These are phyloP conservation scores for Colletes collaris DNA, from an alignment of 2,888 invertebrate genomes.

Conservation along the genomic window DNA sequence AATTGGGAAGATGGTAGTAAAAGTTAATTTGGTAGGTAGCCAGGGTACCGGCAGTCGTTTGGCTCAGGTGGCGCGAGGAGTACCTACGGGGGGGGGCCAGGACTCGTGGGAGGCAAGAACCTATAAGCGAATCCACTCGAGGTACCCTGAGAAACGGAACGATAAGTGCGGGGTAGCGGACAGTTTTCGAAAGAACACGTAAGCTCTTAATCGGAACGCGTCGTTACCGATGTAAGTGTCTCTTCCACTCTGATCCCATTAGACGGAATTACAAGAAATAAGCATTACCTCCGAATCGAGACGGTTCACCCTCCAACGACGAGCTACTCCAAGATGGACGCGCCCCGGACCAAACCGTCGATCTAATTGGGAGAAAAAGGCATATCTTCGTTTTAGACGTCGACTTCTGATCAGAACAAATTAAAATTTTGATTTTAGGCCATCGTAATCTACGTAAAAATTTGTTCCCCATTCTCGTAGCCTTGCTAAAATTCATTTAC, in stretches of 20 bases:
- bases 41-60: conserved; percentile 75
- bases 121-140: conserved; percentile 4
- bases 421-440: too few relatives aligned
- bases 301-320: too few relatives aligned
- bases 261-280: background rate
- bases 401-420: too few relatives aligned
- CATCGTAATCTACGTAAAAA: too few relatives aligned
- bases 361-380: too few relatives aligned
- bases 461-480: too few relatives aligned
- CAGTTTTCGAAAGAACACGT: conserved; percentile 39
- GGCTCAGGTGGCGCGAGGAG: conserved; percentile 77
- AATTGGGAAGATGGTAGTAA: conserved; percentile 81
- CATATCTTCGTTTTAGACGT: too few relatives aligned
- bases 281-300: background rate
- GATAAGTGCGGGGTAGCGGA: conserved; percentile 4
- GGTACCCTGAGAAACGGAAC: background rate
- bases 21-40: conserved; percentile 81
- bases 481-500: too few relatives aligned
- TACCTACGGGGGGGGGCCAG: conserved; percentile 57
- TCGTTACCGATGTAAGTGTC: conserved; percentile 14
- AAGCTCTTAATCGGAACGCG: conserved; percentile 39
- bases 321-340: too few relatives aligned
- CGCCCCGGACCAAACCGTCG: too few relatives aligned
- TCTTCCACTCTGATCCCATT: background rate
- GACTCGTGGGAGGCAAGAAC: conserved; percentile 56